Evolutionary conservation across 2,888 invertebrate species (phyloP), one percentile per base, ranked within the genome.

Genomic region (Morpho achilles): DNA sequence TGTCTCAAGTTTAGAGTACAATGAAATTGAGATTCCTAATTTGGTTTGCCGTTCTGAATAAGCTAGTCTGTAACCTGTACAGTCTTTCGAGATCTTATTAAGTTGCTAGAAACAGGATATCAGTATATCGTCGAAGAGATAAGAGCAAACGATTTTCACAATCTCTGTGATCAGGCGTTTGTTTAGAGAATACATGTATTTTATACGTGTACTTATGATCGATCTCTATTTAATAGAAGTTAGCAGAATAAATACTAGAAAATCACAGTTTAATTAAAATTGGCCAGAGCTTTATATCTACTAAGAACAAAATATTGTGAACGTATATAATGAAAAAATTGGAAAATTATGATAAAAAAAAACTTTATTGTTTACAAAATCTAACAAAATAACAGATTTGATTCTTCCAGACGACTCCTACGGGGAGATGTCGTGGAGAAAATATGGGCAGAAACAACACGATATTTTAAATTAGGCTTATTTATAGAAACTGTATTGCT

Each of bases 31-130:
- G 58, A 50, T 59, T 64, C 55, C 78, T 82, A 81, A 82, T 59
- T 63, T 54, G 57, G 55, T 61, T 62, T 52, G 54, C 42, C 52
- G 43, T 82, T 79, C 77, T 74, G 79, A 82, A 80, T 73, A 68
- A 81, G 78, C 74, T 75, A 74, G 73, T 74, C 69, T 85, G 83
- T 85, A 84, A 84, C 82, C 79, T 75, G 78, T 71, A 74, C 74
- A 73, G 70, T 74, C 71, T 72, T 79, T 79, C 76, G 76, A 73
- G 82, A 82, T 80, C 75, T 76, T 75, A 75, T 74, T 74, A 75
- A 70, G 69, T 70, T 59, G 66, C 68, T 66, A 59, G 67, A 65
- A 67, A 64, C 65, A 66, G 62, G 60, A 68, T 65, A 64, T 65
- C 60, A 57, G 61, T 64, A 61, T 63, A 64, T 67, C 56, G 61